Evolutionary conservation across 2,113 vertebrate genomes (phyloP).

Genomic region (Blennius ocellaris): DNA sequence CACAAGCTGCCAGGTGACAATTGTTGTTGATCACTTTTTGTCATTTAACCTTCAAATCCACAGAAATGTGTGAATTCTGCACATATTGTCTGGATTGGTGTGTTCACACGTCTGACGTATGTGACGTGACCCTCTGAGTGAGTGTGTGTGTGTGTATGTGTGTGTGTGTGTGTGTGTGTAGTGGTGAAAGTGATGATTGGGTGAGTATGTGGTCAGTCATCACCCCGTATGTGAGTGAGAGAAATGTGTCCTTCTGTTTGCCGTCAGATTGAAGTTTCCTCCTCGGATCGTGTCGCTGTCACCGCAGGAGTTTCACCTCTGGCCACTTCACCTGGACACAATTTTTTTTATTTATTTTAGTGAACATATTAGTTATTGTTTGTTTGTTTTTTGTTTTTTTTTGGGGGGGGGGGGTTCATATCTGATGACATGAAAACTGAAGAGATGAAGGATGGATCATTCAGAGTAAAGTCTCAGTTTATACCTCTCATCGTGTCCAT

Average conservation of each 20-base stretch:
- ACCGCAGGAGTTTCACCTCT: background rate
- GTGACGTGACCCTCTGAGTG: background rate
- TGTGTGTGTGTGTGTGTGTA: background rate
- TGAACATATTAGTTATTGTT: too few relatives aligned
- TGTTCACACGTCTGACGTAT: background rate
- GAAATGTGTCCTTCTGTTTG: conserved; percentile 58
- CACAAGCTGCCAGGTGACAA: too few relatives aligned
- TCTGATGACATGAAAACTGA: too few relatives aligned
- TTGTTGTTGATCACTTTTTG: too few relatives aligned
- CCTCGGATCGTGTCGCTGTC: too few relatives aligned
- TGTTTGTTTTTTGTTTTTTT: too few relatives aligned
- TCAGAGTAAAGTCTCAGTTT: too few relatives aligned
- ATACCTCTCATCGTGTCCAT: too few relatives aligned
- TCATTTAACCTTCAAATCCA: background rate
- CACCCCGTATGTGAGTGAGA: conserved; percentile 44
- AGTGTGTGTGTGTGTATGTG: background rate
- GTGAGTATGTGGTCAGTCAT: conserved; percentile 40
- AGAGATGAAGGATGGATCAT: too few relatives aligned
- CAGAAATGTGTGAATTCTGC: background rate
- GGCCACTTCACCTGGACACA: background rate
- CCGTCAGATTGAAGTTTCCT: conserved; percentile 47
- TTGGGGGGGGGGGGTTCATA: too few relatives aligned
- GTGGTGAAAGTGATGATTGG: background rate
- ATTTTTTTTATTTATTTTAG: background rate
- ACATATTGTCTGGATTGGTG: background rate